Base-by-base conservation (phyloP, 2,888 invertebrate genomes). In the Empis stercorea region DNA sequence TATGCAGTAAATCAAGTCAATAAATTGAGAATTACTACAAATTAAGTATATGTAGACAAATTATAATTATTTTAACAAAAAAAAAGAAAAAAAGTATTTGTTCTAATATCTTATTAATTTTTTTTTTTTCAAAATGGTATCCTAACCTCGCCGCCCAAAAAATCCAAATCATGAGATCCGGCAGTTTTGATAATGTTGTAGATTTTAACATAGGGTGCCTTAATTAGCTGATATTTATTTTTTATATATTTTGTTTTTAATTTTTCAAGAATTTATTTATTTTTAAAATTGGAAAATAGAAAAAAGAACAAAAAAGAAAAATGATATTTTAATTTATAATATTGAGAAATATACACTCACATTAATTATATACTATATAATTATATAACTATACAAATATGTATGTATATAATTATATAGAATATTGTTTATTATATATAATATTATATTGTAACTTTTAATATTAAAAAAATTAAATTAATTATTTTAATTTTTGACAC, bases 121-220 rank as follows among this genome's bases (percentile, higher is more conserved):
- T 59, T 57, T 56, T 56, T 51, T 55, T 40, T 56, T 56, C 13
- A 13, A 32, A 32, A 32, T 32, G 3, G 4, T 56, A 49, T 66
- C 66, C 70, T 70, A 70, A 70, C 70, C 70, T 70, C 69, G 63
- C 69, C 65, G 62, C 68, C 78, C 71, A 67, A 66, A 56, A 67
- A 56, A 62, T 80, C 80, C 65, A 80, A 74, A 71, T 81, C 83
- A 68, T 79, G 78, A 60, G 81, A 81, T 74, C 80, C 76, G 69
- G 80, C 85, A 75, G 87, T 89, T 86, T 88, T 89, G 81, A 91
- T 84, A 76, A 91, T 87, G 78, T 83, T 87, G 84, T 89, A 89
- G 80, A 91, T 85, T 83, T 91, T 91, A 78, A 86, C 87, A 78
- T 89, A 91, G 69, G 91, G 91, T 73, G 91, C 89, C 86, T 91